These are phyloP conservation scores for Chamaetylas fuelleborni DNA, from an alignment of 2,113 vertebrate species.

Conservation along the genomic window DNA sequence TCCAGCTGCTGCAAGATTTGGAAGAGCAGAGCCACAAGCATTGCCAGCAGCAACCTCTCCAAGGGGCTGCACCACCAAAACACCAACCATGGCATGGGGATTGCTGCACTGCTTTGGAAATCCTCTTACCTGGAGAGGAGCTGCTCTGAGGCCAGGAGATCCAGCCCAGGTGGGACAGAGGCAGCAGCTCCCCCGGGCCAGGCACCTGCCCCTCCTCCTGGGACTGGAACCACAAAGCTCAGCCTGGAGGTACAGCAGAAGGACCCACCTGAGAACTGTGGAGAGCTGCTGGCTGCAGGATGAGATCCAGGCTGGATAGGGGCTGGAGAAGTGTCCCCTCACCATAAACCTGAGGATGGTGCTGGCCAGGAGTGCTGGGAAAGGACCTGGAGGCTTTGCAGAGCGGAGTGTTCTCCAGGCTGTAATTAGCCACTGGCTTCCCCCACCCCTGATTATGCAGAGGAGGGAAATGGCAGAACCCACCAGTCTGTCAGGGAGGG, in stretches of 20 bases:
- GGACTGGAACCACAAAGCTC: fast-evolving
- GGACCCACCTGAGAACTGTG: neutral
- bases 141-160: neutral
- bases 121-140: neutral
- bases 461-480: neutral
- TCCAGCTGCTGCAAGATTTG: neutral
- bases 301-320: fast-evolving
- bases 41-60: neutral
- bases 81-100: fast-evolving
- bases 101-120: neutral
- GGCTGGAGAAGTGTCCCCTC: neutral
- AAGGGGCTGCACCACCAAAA: neutral
- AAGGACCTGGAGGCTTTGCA: neutral
- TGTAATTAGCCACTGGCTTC: slow-evolving; percentile 17
- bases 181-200: fast-evolving
- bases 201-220: neutral
- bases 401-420: neutral
- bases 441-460: slow-evolving; percentile 26
- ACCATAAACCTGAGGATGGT: fast-evolving
- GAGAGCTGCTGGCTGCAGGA: neutral
- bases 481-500: neutral
- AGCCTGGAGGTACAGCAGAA: neutral
- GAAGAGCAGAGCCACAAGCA: neutral
- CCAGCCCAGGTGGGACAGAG: neutral
- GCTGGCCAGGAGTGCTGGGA: neutral